A percentile compares a stretch with the other conserved stretches of the same genome.
phyloP scores from a whole-genome alignment of 2,888 invertebrate genomes.

The Oligia fasciuncula region DNA sequence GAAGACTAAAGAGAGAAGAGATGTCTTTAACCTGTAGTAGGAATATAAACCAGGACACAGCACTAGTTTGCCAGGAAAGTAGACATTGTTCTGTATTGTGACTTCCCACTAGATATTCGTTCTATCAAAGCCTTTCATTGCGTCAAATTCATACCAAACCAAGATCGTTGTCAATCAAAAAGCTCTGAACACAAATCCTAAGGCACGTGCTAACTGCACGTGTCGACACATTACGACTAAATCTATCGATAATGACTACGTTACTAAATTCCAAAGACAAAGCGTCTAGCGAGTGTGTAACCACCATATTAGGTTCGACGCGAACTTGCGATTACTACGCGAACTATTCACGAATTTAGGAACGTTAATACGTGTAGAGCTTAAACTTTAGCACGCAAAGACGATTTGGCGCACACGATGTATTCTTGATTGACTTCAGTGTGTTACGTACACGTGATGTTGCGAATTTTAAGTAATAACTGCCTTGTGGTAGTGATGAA shows the following conservation, averaged over 20 bases:
- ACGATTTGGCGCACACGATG: constrained; percentile 59
- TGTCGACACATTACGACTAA: constrained; percentile 16
- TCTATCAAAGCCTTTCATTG: neutral
- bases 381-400: constrained; percentile 56
- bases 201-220: neutral
- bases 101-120: neutral
- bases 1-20: neutral
- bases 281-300: constrained; percentile 14
- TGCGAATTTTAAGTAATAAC: constrained; percentile 19
- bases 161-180: neutral
- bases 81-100: neutral
- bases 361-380: constrained; percentile 26
- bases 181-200: constrained; percentile 25
- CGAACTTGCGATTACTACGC: constrained; percentile 47
- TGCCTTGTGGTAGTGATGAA: constrained; percentile 16
- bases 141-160: neutral
- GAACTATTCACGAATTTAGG: constrained; percentile 50
- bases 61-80: neutral
- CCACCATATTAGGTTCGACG: constrained; percentile 45
- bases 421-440: constrained; percentile 47
- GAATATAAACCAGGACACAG: neutral
- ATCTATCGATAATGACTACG: constrained; percentile 12
- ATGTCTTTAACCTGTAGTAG: neutral
- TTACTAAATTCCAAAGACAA: constrained; percentile 33
- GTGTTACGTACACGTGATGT: constrained; percentile 21